These are phyloP conservation scores for Anguilla obscura DNA, from an alignment of 2,797 vertebrate species.

Conservation along the genomic window DNA sequence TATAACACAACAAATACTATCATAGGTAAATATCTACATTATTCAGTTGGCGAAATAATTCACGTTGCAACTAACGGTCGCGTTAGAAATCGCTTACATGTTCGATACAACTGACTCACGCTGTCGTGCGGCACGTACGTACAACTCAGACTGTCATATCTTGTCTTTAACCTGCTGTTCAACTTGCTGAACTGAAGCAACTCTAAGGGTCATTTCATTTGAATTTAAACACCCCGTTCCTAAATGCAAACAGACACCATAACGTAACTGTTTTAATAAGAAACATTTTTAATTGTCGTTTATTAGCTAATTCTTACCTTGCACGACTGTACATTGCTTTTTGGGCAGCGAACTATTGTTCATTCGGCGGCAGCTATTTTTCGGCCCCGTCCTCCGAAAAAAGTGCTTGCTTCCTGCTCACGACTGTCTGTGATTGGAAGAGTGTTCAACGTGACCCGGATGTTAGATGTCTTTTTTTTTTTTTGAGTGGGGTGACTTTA, in stretches of 20 bases:
- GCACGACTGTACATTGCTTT: conserved; percentile 62
- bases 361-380: not conserved
- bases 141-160: not conserved
- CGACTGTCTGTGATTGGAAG: no score
- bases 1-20: not conserved
- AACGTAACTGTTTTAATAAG: not conserved
- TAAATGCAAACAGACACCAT: not conserved
- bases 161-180: not conserved
- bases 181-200: not conserved
- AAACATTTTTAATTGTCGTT: not conserved
- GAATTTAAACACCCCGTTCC: not conserved
- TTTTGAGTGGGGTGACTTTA: no score
- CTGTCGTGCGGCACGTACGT: not conserved
- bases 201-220: not conserved
- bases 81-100: not conserved
- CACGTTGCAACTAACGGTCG: not conserved
- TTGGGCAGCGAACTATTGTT: not conserved
- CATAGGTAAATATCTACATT: not conserved
- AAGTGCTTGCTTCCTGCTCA: no score
- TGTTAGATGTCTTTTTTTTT: no score
- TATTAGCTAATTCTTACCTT: conserved; percentile 58
- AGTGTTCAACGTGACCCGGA: no score
- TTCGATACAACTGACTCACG: not conserved
- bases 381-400: no score
- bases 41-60: not conserved